Percentiles rank a stretch among this genome's conserved stretches.
Evolutionary conservation across 1,140 invertebrate species (phyloP).

Genomic region (Drosophila suzukii): DNA sequence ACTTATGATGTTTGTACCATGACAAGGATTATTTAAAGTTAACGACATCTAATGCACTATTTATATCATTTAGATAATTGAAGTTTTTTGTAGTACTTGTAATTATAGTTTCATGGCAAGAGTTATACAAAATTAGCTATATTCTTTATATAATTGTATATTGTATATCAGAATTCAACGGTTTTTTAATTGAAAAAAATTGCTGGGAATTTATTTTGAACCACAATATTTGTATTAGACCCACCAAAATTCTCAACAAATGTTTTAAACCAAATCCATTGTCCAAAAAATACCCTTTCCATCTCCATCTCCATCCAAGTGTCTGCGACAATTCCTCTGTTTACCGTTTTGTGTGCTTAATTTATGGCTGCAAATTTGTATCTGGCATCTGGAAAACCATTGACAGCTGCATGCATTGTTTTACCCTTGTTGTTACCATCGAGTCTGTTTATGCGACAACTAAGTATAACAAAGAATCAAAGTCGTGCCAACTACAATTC

Average conservation of each 20-base stretch:
- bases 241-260: no score
- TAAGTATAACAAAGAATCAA: conserved; percentile 37
- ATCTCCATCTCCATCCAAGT: conserved; percentile 18
- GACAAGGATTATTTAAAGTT: no score
- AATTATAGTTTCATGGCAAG: no score
- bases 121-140: no score
- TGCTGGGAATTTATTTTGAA: no score
- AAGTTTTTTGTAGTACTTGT: no score
- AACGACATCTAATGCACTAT: no score
- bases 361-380: conserved; percentile 75
- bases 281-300: conserved; percentile 4
- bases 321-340: conserved; percentile 46
- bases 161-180: no score
- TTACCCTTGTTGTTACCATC: conserved; percentile 3
- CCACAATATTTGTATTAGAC: neutral
- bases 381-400: conserved; percentile 43
- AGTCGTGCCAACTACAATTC: conserved; percentile 23
- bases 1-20: no score
- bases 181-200: no score
- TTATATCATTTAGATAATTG: no score
- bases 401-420: conserved; percentile 60
- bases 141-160: no score
- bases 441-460: conserved; percentile 29
- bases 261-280: neutral
- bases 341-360: conserved; percentile 61